phyloP scores from a whole-genome alignment of 2,888 invertebrate genomes.

The Rhimphoctona megacephalus region DNA sequence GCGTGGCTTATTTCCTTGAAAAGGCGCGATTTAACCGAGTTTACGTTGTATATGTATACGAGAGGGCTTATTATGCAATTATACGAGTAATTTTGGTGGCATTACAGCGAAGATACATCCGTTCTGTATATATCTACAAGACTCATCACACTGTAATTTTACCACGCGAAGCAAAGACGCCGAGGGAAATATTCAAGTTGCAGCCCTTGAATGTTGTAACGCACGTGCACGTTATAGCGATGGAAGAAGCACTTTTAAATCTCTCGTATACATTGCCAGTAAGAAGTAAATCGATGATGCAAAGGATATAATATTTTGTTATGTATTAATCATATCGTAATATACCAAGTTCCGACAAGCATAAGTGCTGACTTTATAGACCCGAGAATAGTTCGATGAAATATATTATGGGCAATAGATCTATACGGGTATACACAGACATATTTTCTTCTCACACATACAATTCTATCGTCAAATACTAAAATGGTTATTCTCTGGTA shows the following conservation, averaged over 20 bases:
- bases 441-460: conserved; percentile 29
- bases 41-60: conserved; percentile 51
- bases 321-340: conserved; percentile 60
- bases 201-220: conserved; percentile 18
- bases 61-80: conserved; percentile 82
- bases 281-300: conserved; percentile 33
- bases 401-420: conserved; percentile 33
- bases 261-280: conserved; percentile 23
- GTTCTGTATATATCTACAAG: conserved; percentile 61
- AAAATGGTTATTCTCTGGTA: conserved; percentile 56
- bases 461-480: conserved; percentile 56
- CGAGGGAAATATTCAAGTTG: conserved; percentile 11
- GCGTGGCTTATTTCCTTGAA: conserved; percentile 56
- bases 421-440: conserved; percentile 8
- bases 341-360: conserved; percentile 18
- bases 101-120: conserved; percentile 75
- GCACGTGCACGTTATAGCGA: conserved; percentile 1
- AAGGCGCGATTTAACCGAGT: conserved; percentile 69
- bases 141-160: conserved; percentile 17
- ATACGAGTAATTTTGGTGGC: conserved; percentile 80
- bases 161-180: conserved; percentile 40
- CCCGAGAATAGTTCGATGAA: conserved; percentile 61
- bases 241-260: not conserved
- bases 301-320: conserved; percentile 46
- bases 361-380: conserved; percentile 61